A percentile compares a stretch with the other conserved stretches of the same genome.
Evolutionary conservation across 1,140 invertebrate species (phyloP).

Genomic region (Matsumurasca onukii): DNA sequence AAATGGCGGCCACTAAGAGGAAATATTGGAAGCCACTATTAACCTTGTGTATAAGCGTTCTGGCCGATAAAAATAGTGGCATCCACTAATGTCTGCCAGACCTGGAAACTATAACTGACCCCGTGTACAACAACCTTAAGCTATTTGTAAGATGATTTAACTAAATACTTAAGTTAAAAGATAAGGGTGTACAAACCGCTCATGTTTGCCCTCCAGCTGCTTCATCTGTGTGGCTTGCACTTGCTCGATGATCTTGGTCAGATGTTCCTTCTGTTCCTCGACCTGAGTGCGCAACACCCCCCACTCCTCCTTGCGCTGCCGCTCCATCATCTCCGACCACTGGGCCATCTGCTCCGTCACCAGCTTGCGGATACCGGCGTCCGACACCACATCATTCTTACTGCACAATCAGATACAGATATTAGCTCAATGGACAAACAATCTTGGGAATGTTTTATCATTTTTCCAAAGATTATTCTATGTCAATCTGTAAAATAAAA

Average conservation of each 20-base stretch:
- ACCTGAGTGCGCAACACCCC: conserved; percentile 74
- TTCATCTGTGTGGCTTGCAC: conserved; percentile 88
- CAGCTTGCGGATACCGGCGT: conserved; percentile 74
- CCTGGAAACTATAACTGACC: too few species aligned
- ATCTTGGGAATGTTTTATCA: too few species aligned
- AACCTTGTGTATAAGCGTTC: too few species aligned
- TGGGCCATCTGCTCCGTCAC: conserved; percentile 89
- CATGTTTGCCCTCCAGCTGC: conserved; percentile 85
- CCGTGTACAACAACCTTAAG: too few species aligned
- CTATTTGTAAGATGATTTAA: too few species aligned
- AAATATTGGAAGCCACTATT: too few species aligned
- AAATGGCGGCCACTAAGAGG: too few species aligned
- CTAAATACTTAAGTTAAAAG: neutral
- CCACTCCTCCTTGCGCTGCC: conserved; percentile 92
- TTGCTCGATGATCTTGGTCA: conserved; percentile 82
- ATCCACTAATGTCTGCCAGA: too few species aligned
- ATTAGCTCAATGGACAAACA: too few species aligned
- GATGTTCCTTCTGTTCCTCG: conserved; percentile 75
- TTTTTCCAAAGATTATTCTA: too few species aligned
- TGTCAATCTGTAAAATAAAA: too few species aligned
- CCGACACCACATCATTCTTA: conserved; percentile 76
- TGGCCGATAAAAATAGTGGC: too few species aligned
- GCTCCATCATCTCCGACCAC: conserved; percentile 89
- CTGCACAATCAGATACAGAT: conserved; percentile 51
- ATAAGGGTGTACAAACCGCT: conserved; percentile 48